phyloP scores from a whole-genome alignment of 1,140 invertebrate species.

The Zaprionus kolodkinae region DNA sequence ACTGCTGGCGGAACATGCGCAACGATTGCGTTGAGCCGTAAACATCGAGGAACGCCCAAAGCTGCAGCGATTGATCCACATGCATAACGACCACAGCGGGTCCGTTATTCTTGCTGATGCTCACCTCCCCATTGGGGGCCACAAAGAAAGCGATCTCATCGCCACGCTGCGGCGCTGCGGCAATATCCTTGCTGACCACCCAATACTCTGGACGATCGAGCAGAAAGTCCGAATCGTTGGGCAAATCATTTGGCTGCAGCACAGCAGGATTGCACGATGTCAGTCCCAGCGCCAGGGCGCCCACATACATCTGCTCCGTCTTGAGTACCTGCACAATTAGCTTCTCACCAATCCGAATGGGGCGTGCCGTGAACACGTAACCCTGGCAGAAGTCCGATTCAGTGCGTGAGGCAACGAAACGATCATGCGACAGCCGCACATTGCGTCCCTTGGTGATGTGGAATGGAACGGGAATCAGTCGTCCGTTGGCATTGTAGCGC shows the following conservation, averaged over 20 bases:
- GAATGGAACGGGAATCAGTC: constrained; percentile 89
- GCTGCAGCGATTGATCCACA: constrained; percentile 93
- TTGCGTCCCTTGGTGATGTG: constrained; percentile 93
- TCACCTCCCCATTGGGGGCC: constrained; percentile 93
- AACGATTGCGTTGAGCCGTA: constrained; percentile 97
- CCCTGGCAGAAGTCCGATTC: constrained; percentile 96
- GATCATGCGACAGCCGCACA: constrained; percentile 91
- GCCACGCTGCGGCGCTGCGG: constrained; percentile 91
- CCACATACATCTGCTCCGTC: constrained; percentile 93
- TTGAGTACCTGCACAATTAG: constrained; percentile 93
- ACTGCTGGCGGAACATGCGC: constrained; percentile 86
- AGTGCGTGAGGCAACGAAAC: constrained; percentile 91
- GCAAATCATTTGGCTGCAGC: constrained; percentile 90
- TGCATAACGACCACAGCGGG: constrained; percentile 94
- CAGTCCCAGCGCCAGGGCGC: constrained; percentile 94
- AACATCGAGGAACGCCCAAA: constrained; percentile 98
- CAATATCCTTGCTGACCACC: constrained; percentile 97
- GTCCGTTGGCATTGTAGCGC: constrained; percentile 88
- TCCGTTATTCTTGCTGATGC: constrained; percentile 94
- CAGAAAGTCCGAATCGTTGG: constrained; percentile 96
- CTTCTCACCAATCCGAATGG: constrained; percentile 93
- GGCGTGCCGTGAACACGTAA: constrained; percentile 95
- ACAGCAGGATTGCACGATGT: constrained; percentile 95
- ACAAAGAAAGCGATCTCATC: constrained; percentile 96
- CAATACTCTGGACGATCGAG: constrained; percentile 98